Conservation (phyloP, 1,140 invertebrate species). For the Cydia pomonella region DNA sequence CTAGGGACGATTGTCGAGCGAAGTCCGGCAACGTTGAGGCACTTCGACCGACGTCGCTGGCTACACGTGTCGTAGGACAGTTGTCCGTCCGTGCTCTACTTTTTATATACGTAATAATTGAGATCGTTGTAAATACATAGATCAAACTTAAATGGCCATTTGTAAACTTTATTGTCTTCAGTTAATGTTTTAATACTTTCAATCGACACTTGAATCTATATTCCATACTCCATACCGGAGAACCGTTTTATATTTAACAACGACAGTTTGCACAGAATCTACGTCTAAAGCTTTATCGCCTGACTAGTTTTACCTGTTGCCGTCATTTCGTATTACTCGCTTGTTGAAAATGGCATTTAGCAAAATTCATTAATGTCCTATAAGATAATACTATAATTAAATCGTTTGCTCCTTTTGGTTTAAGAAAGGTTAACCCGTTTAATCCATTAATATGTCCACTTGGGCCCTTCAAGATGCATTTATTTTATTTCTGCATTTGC, state of each 20-base stretch:
- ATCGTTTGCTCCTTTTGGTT: background rate
- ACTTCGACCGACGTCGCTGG: too few relatives aligned
- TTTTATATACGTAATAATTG: too few relatives aligned
- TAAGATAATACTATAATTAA: background rate
- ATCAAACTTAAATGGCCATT: too few relatives aligned
- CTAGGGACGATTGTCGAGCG: too few relatives aligned
- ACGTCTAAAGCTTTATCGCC: background rate
- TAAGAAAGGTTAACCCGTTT: constrained; percentile 10
- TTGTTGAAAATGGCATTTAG: constrained; percentile 5
- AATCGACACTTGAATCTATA: too few relatives aligned
- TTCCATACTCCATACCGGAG: too few relatives aligned
- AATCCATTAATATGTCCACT: constrained; percentile 3
- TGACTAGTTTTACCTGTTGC: background rate
- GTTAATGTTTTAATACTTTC: too few relatives aligned
- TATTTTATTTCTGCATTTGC: background rate
- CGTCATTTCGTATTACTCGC: background rate
- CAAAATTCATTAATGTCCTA: constrained; percentile 11
- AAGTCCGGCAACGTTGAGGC: too few relatives aligned
- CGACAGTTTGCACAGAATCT: background rate
- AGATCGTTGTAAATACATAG: too few relatives aligned
- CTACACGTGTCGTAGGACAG: too few relatives aligned
- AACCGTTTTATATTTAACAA: background rate
- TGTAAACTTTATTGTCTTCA: too few relatives aligned
- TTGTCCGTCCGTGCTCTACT: too few relatives aligned
- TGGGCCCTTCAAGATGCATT: background rate